Evolutionary conservation across 2,797 vertebrate genomes (phyloP).

Genomic region (Phoeniculus purpureus): DNA sequence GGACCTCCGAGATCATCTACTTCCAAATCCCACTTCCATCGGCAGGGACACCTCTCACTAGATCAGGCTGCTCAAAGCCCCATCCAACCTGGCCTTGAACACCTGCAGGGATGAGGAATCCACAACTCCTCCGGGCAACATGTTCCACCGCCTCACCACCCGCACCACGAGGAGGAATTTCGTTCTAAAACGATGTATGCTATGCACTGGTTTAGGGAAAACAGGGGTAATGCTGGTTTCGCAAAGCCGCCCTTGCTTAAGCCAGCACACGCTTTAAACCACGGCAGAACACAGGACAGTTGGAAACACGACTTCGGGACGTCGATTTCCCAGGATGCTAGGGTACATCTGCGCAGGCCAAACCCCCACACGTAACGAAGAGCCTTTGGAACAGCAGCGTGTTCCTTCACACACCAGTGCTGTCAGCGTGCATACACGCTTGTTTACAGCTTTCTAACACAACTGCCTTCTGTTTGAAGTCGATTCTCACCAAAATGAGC

Average conservation of each 20-base stretch:
- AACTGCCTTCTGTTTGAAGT: neutral
- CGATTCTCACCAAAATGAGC: neutral
- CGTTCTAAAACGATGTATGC: too few species aligned
- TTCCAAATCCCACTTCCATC: too few species aligned
- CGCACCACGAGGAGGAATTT: too few species aligned
- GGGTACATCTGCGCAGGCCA: too few species aligned
- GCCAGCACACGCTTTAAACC: neutral
- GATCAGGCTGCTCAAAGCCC: too few species aligned
- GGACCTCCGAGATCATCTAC: too few species aligned
- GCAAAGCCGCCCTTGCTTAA: neutral
- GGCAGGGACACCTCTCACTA: too few species aligned
- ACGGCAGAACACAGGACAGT: neutral
- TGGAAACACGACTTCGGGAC: neutral
- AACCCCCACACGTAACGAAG: neutral
- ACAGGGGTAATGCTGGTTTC: neutral
- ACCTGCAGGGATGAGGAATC: too few species aligned
- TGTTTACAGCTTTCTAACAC: neutral
- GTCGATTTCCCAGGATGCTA: neutral
- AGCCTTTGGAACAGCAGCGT: neutral
- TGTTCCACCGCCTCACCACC: too few species aligned
- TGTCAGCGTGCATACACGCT: neutral
- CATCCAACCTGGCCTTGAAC: too few species aligned
- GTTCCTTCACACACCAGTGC: neutral
- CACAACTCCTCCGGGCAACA: too few species aligned
- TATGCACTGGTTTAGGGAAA: too few species aligned